Evolutionary conservation across 1,140 invertebrate species (phyloP), one percentile per base, ranked within the genome.

Genomic region (Homalodisca vitripennis): DNA sequence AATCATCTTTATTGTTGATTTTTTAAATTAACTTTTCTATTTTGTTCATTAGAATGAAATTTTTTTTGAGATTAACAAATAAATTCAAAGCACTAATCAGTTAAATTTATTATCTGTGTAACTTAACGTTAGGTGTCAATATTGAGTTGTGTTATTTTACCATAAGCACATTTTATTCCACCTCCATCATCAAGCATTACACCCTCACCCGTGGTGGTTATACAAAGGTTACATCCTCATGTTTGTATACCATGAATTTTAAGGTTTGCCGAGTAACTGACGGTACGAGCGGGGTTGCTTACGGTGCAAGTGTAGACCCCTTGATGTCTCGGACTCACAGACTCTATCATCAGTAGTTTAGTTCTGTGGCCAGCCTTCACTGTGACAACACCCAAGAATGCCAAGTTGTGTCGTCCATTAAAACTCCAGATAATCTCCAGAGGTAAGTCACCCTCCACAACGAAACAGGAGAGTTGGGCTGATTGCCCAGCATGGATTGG

Each of bases 301-400:
- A 80, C 82, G 31, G 77, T 77, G 75, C 83, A 85, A 6, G 81
- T 81, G 72, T 84, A 84, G 66, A 80, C 81, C 41, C 84, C 84
- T 32, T 80, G 75, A 75, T 84, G 82, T 30, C 62, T 57, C n/a
- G 82, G 80, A 29, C 75, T 79, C 1, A 84, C 83, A 27, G 80
- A 76, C 66, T 77, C 75, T 24, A 82, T 81, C 20, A 76, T 76
- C 1, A 83, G 71, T 22, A 81, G 71, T 69, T 74, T 89, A n/a
- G 84, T 82, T 67, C 87, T 85, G 74, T 89, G 88, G 32, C 86
- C 87, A 71, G 57, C 46, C 78, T 84, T 86, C n/a, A 74, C 74
- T 6, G 75, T 78, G 0, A 71, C 70, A n/a, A 80, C 73, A 60
- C 74, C 71, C 63, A 66, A 55, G 27, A 60, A 26, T 17, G 26